Evolutionary conservation across 2,113 vertebrate species (phyloP).

Genomic region (Rhinolophus ferrumequinum): DNA sequence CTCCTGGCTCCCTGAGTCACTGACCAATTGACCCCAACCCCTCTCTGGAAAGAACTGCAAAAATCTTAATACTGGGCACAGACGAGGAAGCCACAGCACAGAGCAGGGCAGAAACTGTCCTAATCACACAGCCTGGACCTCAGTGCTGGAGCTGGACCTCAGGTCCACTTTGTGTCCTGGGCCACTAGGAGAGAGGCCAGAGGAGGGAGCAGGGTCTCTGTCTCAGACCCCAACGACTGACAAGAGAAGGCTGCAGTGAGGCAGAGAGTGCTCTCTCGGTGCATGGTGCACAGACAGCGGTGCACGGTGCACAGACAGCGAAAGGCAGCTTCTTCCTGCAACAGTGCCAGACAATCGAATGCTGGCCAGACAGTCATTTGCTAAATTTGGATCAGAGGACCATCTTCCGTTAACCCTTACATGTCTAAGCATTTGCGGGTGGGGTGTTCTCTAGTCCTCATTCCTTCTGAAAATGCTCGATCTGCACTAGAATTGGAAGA

Average conservation of each 20-base stretch:
- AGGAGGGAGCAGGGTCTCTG: background rate
- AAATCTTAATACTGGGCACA: background rate
- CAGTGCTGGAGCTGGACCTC: background rate
- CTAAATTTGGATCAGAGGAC: conserved; percentile 69
- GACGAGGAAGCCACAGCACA: background rate
- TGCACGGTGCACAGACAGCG: background rate
- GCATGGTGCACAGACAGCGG: background rate
- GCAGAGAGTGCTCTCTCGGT: background rate
- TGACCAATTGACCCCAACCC: background rate
- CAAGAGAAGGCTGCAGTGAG: background rate
- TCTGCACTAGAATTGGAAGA: background rate
- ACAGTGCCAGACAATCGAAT: conserved; percentile 52
- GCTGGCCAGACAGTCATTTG: conserved; percentile 59
- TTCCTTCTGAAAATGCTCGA: background rate
- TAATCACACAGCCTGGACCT: background rate
- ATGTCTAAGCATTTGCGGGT: background rate
- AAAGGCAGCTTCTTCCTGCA: conserved; percentile 38
- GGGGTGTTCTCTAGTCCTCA: background rate
- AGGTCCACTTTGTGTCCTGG: background rate
- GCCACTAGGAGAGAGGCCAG: background rate
- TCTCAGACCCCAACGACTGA: background rate
- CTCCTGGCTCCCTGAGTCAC: background rate
- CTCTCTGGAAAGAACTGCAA: background rate
- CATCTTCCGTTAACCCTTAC: conserved; percentile 65
- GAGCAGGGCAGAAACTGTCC: background rate